Conservation (phyloP, 1,140 invertebrate species). For the Microvelia longipes region DNA sequence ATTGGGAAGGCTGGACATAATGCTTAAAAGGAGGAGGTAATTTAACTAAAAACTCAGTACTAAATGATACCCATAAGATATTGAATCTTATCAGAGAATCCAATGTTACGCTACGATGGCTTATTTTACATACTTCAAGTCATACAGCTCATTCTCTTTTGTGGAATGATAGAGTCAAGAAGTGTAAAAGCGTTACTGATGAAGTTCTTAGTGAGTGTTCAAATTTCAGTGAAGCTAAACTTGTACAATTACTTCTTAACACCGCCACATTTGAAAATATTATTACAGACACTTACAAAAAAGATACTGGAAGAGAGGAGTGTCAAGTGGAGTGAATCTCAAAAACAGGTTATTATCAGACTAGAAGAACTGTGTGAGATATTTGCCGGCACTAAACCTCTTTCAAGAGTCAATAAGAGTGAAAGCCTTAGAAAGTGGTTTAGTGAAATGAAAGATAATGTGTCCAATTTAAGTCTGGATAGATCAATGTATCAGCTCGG, state of each 20-base stretch:
- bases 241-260: constrained; percentile 71
- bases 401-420: constrained; percentile 79
- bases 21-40: constrained; percentile 75
- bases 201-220: constrained; percentile 59
- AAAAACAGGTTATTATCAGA: constrained; percentile 57
- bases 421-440: constrained; percentile 82
- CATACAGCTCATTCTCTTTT: constrained; percentile 31
- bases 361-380: constrained; percentile 74
- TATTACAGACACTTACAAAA: constrained; percentile 59
- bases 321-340: constrained; percentile 61
- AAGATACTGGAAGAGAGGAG: constrained; percentile 62
- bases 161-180: constrained; percentile 33
- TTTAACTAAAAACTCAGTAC: constrained; percentile 61
- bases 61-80: constrained; percentile 71
- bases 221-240: constrained; percentile 47
- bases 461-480: too few relatives aligned
- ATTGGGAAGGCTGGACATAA: constrained; percentile 43
- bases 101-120: constrained; percentile 83
- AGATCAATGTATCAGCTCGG: too few relatives aligned
- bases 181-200: constrained; percentile 56
- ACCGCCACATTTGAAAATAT: constrained; percentile 81
- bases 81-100: constrained; percentile 73
- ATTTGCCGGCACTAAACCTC: constrained; percentile 71
- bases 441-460: too few relatives aligned
- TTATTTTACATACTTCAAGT: constrained; percentile 68